Evolutionary conservation across 1,140 invertebrate species (phyloP), one percentile per base, ranked within the genome.

Genomic region (Aculops lycopersici): DNA sequence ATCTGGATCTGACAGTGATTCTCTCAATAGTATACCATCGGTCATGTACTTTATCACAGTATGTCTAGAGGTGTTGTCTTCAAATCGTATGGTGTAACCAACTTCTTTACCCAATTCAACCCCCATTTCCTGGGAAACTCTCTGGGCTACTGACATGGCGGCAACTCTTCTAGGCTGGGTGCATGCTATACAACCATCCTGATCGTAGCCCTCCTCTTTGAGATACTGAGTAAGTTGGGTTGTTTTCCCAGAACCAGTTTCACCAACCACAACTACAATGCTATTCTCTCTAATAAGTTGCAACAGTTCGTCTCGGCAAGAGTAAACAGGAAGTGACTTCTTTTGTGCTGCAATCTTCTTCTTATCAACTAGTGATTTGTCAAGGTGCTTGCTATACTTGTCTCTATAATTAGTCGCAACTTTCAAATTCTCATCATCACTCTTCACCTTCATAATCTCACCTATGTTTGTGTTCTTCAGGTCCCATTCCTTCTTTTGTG

Each of bases 401-500:
- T 70, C 68, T 54, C 70, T 74, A 50, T 71, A 80, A 53, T 80
- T 74, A 5, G 18, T 36, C n/a, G 16, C 35, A 15, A 68, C 63
- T 44, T 62, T 65, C 46, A 46, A 58, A 21, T 47, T 70, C 45
- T 80, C 70, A 55, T 80, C 71, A 52, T 73, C 63, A 37, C 58
- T 53, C 56, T 74, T 67, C 0, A 98, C 70, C 1, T 90, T 90
- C 74, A 95, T 86, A 16, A 98, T 83, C 49, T 97, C 86, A 52
- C 84, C 84, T 37, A 98, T 65, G 51, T 79, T 78, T 2, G 84
- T 95, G 20, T 92, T 90, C 24, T 84, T 81, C 21, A 99, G 56
- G 57, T 97, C 84, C 86, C 88, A 97, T 55, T 98, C 84, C 56
- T 97, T 97, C 53, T 90, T 88, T 51, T 95, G 88, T 0, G 86